Evolutionary conservation across 2,113 vertebrate species (phyloP), one percentile per base, ranked within the genome.

Genomic region (Myotis brandtii): DNA sequence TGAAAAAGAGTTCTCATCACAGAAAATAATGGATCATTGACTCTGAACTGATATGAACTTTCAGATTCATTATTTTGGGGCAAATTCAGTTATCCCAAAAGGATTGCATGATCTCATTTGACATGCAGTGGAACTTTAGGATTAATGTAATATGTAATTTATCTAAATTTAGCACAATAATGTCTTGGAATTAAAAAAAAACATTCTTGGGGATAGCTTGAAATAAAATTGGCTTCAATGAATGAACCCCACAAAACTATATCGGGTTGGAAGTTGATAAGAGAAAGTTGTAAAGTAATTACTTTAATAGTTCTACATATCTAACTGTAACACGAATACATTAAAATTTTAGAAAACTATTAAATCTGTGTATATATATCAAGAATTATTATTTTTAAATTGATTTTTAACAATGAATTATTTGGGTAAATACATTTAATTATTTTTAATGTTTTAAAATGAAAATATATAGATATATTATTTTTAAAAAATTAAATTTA

Each of bases 151-250:
- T 32, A 94, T 90, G 50, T 30, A 92, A 93, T 95, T 96, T 88
- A 9, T 89, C 95, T 89, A 95, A 95, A 95, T 95, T 98, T 97
- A 98, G 93, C 73, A 86, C 62, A 95, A 82, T 88, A 84, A 84
- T 86, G 48, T 73, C 88, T 95, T 96, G 72, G 62, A 94, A 87
- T 21, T 86, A 85, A 94, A 84, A 92, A 72, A 96, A 92, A 67
- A 73, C n/a, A 79, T 96, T 95, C 69, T 85, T 93, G 52, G 14
- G 9, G 70, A 48, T 34, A 85, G 43, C 50, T 82, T 85, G 67
- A 96, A 89, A 90, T 86, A 67, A 76, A 94, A 93, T 79, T 94
- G 30, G 0, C 56, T 93, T 94, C 70, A 69, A 6, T 70, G 59
- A 95, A 90, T 90, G 81, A 92, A 76, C 1, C 4, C 17, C 9